Conservation (phyloP, 2,113 vertebrate genomes). For the Pelecanus crispus region DNA sequence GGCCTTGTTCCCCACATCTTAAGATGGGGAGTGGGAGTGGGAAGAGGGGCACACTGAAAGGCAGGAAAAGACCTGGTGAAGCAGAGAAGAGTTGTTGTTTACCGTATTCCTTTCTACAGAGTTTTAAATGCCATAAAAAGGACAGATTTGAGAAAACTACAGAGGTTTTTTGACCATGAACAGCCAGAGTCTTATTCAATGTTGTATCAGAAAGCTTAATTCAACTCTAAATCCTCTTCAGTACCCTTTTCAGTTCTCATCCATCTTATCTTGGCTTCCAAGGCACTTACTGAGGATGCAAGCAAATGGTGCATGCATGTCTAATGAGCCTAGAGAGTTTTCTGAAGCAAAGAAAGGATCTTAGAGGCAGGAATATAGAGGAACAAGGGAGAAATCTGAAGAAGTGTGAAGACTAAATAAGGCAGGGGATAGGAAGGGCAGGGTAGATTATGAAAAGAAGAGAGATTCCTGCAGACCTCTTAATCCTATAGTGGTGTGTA, state of each 20-base stretch:
- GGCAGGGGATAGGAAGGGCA: neutral
- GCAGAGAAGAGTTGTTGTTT: neutral
- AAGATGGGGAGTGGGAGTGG: neutral
- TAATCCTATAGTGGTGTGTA: neutral
- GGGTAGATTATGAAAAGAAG: neutral
- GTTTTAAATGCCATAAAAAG: neutral
- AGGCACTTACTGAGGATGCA: neutral
- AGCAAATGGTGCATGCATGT: neutral
- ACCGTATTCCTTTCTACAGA: neutral
- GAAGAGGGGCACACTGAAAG: fast-evolving
- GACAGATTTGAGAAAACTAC: neutral
- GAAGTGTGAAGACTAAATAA: neutral
- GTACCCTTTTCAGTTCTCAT: neutral
- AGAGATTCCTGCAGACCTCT: neutral
- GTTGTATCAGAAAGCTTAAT: neutral
- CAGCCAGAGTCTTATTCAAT: neutral
- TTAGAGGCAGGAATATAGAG: neutral
- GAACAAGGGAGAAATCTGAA: neutral
- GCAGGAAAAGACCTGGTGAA: neutral
- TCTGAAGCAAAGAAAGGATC: neutral
- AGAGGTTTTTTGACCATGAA: neutral
- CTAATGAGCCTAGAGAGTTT: neutral
- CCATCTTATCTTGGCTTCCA: neutral
- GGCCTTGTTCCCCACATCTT: neutral
- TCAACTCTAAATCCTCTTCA: neutral